phyloP scores from a whole-genome alignment of 2,888 invertebrate species.

The Coenonympha arcania region DNA sequence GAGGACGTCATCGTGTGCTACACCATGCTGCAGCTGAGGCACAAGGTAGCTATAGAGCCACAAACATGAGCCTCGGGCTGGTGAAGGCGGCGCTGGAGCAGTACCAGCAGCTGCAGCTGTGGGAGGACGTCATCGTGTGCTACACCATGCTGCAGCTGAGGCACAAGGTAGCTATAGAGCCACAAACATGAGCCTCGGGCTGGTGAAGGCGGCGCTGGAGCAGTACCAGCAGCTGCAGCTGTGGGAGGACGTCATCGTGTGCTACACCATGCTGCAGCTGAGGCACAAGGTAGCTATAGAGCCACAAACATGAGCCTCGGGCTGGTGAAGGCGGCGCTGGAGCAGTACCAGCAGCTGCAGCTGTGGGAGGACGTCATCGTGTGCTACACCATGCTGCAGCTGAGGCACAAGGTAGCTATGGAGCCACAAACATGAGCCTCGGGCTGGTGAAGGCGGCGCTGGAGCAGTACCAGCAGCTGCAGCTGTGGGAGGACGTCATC shows the following conservation, averaged over 20 bases:
- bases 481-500: constrained; percentile 94
- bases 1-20: constrained; percentile 95
- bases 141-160: constrained; percentile 87
- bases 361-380: constrained; percentile 94
- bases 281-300: too few relatives aligned
- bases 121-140: constrained; percentile 95
- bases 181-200: constrained; percentile 86
- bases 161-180: too few relatives aligned
- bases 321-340: constrained; percentile 86
- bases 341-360: constrained; percentile 81
- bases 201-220: constrained; percentile 88
- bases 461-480: constrained; percentile 81
- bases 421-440: constrained; percentile 83
- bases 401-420: too few relatives aligned
- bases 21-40: constrained; percentile 82
- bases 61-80: constrained; percentile 86
- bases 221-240: constrained; percentile 82
- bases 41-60: too few relatives aligned
- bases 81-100: constrained; percentile 88
- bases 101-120: constrained; percentile 82
- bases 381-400: constrained; percentile 89
- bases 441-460: constrained; percentile 90
- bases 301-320: constrained; percentile 88
- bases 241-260: constrained; percentile 95
- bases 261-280: constrained; percentile 88